These are phyloP conservation scores for Bovichtus variegatus DNA, from an alignment of 2,797 vertebrate species.

Conservation along the genomic window DNA sequence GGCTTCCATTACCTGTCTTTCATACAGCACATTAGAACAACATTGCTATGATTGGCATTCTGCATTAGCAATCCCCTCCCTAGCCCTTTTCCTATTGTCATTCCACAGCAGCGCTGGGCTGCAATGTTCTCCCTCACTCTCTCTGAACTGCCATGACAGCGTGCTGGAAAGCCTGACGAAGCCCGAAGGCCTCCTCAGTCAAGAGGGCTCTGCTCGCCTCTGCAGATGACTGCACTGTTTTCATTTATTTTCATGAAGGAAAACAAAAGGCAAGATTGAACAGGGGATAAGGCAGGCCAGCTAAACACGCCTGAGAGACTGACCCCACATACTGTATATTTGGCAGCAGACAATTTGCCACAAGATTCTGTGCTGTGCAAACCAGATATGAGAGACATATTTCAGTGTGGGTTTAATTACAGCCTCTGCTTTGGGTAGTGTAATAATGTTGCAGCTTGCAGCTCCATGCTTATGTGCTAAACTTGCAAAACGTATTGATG, in stretches of 20 bases:
- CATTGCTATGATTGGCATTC: constrained; percentile 75
- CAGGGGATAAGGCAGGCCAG: constrained; percentile 68
- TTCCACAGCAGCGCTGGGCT: constrained; percentile 66
- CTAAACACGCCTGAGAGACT: constrained; percentile 73
- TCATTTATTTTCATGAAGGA: constrained; percentile 83
- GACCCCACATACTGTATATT: constrained; percentile 65
- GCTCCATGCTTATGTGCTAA: neutral
- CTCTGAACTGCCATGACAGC: constrained; percentile 82
- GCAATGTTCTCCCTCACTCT: constrained; percentile 76
- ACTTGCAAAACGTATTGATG: constrained; percentile 14
- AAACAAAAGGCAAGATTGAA: constrained; percentile 79
- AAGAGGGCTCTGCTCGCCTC: constrained; percentile 75
- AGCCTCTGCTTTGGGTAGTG: constrained; percentile 40
- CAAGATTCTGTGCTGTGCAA: constrained; percentile 41
- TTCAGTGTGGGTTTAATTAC: constrained; percentile 61
- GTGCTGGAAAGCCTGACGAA: constrained; percentile 75
- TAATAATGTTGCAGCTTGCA: constrained; percentile 15
- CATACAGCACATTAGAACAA: constrained; percentile 64
- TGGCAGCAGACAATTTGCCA: constrained; percentile 56
- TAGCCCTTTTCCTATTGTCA: constrained; percentile 71
- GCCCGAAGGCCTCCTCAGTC: constrained; percentile 83
- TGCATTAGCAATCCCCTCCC: constrained; percentile 72
- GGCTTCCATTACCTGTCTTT: constrained; percentile 59
- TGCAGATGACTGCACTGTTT: constrained; percentile 80
- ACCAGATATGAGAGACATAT: constrained; percentile 57